phyloP scores from a whole-genome alignment of 35 echinoderm and acorn worm genomes.

The Lytechinus variegatus region DNA sequence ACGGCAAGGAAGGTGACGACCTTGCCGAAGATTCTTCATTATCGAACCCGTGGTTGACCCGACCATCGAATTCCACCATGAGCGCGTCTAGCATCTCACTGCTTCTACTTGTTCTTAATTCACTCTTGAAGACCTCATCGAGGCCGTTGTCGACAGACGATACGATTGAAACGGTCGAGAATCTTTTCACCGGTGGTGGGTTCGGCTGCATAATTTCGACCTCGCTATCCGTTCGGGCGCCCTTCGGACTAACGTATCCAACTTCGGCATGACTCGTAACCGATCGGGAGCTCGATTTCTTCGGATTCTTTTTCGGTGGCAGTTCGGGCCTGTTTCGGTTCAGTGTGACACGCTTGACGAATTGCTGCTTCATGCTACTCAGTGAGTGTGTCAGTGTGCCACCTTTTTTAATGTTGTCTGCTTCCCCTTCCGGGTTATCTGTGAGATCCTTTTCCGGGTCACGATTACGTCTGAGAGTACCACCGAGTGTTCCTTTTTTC shows the following conservation, averaged over 20 bases:
- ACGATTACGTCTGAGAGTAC: constrained; percentile 6
- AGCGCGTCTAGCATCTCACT: constrained; percentile 26
- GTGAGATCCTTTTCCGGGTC: constrained; percentile 6
- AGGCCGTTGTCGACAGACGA: neutral
- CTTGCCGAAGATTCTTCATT: neutral
- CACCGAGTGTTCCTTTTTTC: neutral
- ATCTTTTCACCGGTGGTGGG: neutral
- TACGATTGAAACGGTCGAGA: neutral
- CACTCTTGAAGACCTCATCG: neutral
- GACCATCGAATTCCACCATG: constrained; percentile 32
- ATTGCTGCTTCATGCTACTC: neutral
- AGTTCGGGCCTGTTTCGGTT: constrained; percentile 25
- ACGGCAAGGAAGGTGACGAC: neutral
- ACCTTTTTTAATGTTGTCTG: neutral
- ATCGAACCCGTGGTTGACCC: constrained; percentile 19
- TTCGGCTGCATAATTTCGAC: neutral
- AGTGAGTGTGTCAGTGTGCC: neutral
- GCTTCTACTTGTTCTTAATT: constrained; percentile 13
- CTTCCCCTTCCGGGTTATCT: neutral
- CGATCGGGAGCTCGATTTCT: neutral
- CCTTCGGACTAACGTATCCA: neutral
- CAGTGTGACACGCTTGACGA: constrained; percentile 29
- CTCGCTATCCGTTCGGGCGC: neutral
- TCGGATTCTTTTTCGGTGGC: constrained; percentile 33
- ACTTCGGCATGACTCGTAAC: neutral